Conservation (phyloP, 2,888 invertebrate species). For the Apodemia duryi region DNA sequence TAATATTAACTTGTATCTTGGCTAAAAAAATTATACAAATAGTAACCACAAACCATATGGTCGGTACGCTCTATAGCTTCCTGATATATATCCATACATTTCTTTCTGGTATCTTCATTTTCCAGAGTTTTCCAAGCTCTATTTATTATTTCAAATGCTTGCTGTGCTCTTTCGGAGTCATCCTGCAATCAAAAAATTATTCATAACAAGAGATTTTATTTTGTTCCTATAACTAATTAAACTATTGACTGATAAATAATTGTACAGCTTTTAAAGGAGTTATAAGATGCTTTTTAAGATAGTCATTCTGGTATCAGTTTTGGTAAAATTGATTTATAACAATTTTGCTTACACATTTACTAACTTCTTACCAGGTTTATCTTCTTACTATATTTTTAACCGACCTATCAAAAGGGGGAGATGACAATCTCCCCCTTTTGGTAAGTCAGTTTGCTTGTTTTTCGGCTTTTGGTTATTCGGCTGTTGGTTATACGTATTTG, state of each 20-base stretch:
- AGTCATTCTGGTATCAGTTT: too few species aligned
- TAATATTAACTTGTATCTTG: not conserved
- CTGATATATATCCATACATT: conserved; percentile 97
- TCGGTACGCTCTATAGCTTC: conserved; percentile 97
- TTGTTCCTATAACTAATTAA: not conserved
- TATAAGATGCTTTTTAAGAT: too few species aligned
- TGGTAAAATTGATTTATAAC: too few species aligned
- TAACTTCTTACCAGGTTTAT: too few species aligned
- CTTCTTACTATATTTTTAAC: too few species aligned
- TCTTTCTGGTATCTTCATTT: conserved; percentile 94
- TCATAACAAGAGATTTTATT: conserved; percentile 9
- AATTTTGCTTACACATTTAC: too few species aligned
- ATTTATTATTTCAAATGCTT: conserved; percentile 95
- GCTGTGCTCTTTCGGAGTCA: conserved; percentile 95
- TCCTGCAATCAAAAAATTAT: conserved; percentile 80
- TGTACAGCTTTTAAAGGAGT: too few species aligned
- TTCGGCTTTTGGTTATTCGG: too few species aligned
- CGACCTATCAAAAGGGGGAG: too few species aligned
- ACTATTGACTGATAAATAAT: not conserved
- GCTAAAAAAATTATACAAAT: not conserved
- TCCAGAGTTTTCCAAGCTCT: conserved; percentile 97
- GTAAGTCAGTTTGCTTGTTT: too few species aligned
- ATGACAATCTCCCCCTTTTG: too few species aligned
- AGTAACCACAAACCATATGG: conserved; percentile 84
- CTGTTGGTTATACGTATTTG: too few species aligned